Base-by-base conservation (phyloP, 2,113 vertebrate species). In the Vidua macroura region DNA sequence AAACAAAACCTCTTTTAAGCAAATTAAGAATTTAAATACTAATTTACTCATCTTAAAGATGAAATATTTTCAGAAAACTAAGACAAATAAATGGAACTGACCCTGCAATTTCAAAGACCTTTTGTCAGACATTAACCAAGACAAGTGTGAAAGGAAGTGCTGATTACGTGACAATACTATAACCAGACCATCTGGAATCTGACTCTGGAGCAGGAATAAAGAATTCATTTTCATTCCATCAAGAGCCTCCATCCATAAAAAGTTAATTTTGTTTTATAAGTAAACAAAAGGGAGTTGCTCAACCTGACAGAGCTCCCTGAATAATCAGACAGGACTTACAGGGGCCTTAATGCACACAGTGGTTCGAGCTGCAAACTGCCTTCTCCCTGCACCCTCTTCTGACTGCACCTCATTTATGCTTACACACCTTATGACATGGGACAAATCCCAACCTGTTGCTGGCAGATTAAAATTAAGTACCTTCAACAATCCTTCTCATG, bases 81-180 rank as follows among this genome's bases (percentile, higher is more conserved):
- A 83, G 76, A 55, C 80, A 70, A 92, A 78, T 30, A 81, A 86
- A 72, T 68, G 31, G 48, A 63, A 84, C 18, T 58, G n/a, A 60
- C 67, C 49, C 41, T 72, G 49, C 10, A 62, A 76, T 83, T 74
- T 91, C 82, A 66, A 73, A 95, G 53, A 52, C 37, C 25, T 83
- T 83, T 77, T 51, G 68, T 78, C 63, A 93, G 86, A 64, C 39
- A 88, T 80, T 90, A 92, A 92, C 43, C 33, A 83, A 90, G 68
- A 35, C 0, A 18, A 79, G 56, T 18, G 72, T 70, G 76, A 94
- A 95, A 81, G 64, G 70, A 90, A 92, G 80, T 52, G 64, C 44
- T 4, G 5, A 88, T 73, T 80, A 83, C 0, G 2, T 83, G 86
- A 83, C 60, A 81, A 41, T 44, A 20, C 39, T 84, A 19, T 44